These are phyloP conservation scores for Chironomus tentans DNA, from an alignment of 2,888 invertebrate species.

Conservation along the genomic window DNA sequence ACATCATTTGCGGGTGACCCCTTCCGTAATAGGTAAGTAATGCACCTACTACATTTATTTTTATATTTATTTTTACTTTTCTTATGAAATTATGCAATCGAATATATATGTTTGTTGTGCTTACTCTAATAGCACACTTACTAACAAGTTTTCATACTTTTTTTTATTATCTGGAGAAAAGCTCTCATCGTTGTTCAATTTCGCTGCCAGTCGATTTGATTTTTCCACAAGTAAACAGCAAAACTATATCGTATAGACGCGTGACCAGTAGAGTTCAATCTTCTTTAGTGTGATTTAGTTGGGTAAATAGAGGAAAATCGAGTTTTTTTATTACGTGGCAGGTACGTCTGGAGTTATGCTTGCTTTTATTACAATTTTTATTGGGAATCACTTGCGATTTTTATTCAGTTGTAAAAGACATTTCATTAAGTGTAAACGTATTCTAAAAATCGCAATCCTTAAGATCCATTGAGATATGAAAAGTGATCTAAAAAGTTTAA, in stretches of 20 bases:
- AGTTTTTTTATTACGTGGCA: not conserved
- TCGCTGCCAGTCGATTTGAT: not conserved
- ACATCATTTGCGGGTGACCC: not conserved
- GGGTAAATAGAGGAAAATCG: not conserved
- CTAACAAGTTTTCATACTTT: not conserved
- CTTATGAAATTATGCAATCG: not conserved
- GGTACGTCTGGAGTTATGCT: not conserved
- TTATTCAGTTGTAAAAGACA: not conserved
- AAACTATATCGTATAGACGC: not conserved
- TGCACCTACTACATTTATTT: not conserved
- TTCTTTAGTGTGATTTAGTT: not conserved
- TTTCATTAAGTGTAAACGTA: not conserved
- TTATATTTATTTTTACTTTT: too few species aligned
- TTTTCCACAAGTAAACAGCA: not conserved
- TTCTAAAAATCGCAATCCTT: not conserved
- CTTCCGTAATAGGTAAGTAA: not conserved
- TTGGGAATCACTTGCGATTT: not conserved
- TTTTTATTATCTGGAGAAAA: not conserved
- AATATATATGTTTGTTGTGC: not conserved
- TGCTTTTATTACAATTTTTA: not conserved
- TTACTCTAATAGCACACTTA: not conserved
- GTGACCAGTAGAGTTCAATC: not conserved
- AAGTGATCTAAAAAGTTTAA: not conserved
- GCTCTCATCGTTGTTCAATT: not conserved
- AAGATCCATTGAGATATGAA: not conserved